Conservation (phyloP, 2,113 vertebrate genomes). For the Poeciliopsis occidentalis region DNA sequence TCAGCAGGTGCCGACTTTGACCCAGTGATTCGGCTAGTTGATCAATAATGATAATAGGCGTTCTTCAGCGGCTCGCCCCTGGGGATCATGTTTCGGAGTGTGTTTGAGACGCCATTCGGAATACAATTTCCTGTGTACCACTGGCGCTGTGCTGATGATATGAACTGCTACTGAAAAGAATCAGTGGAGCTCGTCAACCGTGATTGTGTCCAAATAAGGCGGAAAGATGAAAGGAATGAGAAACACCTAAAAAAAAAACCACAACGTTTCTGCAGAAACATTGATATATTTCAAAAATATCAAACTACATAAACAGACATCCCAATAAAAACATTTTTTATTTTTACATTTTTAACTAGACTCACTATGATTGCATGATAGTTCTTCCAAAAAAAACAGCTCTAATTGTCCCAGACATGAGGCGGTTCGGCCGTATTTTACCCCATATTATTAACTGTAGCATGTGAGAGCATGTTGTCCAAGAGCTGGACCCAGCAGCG, state of each 20-base stretch:
- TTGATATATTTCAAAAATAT: too few species aligned
- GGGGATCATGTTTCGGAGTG: conserved; percentile 34
- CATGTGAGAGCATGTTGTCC: neutral
- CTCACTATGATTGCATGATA: conserved; percentile 7
- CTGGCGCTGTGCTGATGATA: conserved; percentile 43
- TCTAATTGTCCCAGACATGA: too few species aligned
- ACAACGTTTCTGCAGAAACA: conserved; percentile 32
- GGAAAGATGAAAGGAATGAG: conserved; percentile 34
- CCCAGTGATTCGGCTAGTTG: conserved; percentile 19
- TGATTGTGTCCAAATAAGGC: conserved; percentile 60
- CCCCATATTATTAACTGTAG: neutral
- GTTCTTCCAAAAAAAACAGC: neutral
- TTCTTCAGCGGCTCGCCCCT: conserved; percentile 41
- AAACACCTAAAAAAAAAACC: conserved; percentile 47
- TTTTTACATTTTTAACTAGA: conserved; percentile 19
- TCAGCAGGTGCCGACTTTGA: conserved; percentile 28
- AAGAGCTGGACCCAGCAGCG: neutral
- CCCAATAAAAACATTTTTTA: neutral
- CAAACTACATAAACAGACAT: too few species aligned
- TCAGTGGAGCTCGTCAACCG: conserved; percentile 66
- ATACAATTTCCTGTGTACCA: conserved; percentile 75
- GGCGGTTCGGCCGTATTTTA: too few species aligned
- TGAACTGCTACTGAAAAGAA: conserved; percentile 75
- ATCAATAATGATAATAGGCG: conserved; percentile 62
- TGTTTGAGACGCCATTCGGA: conserved; percentile 45